Percentiles rank a stretch among this genome's conserved stretches.
Conservation (phyloP, 1,140 invertebrate genomes). For the Littorina saxatilis region DNA sequence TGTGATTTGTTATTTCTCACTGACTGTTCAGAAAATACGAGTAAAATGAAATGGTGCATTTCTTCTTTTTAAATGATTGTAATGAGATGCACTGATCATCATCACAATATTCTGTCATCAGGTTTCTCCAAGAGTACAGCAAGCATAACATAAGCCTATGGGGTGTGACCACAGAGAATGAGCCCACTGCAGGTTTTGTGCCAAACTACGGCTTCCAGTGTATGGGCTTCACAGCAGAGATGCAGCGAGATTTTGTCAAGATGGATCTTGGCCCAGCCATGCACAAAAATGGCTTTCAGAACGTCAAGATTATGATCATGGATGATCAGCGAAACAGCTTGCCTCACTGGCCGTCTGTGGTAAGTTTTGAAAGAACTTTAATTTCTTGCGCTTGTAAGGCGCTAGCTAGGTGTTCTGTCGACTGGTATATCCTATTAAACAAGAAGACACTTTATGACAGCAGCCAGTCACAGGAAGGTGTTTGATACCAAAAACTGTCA, state of each 20-base stretch:
- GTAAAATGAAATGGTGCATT: too few species aligned
- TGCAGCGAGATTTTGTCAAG: conserved; percentile 81
- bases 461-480: too few species aligned
- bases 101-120: too few species aligned
- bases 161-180: conserved; percentile 82
- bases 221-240: conserved; percentile 84
- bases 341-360: conserved; percentile 81
- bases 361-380: too few species aligned
- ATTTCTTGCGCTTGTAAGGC: too few species aligned
- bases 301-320: conserved; percentile 81
- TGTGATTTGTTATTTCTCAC: too few species aligned
- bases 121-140: conserved; percentile 81
- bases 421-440: too few species aligned
- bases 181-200: conserved; percentile 78
- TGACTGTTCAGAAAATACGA: too few species aligned
- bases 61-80: conserved; percentile 34
- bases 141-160: conserved; percentile 79
- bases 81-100: too few species aligned
- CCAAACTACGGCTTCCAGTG: conserved; percentile 81
- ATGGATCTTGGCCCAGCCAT: conserved; percentile 83
- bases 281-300: conserved; percentile 77
- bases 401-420: too few species aligned
- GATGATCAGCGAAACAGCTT: conserved; percentile 85
- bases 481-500: too few species aligned
- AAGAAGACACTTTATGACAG: too few species aligned